Base-by-base conservation (phyloP, 2,113 vertebrate species). In the Lepus timidus region DNA sequence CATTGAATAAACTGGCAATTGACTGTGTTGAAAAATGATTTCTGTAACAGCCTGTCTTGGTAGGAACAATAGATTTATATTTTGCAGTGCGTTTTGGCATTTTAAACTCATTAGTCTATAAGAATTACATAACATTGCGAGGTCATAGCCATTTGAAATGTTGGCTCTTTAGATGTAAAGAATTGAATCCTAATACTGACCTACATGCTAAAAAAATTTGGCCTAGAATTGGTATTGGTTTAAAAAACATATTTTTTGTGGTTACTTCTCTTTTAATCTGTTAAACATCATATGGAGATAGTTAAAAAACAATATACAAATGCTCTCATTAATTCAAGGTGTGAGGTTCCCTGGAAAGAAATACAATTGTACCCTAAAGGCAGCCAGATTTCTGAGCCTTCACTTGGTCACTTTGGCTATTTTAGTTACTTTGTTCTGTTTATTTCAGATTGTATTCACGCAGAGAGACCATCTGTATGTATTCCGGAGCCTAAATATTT, bases 381-480 rank as follows among this genome's bases (percentile, higher is more conserved):
- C 93, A 83, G 55, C 61, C 91, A 90, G 86, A 86, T 97, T 97
- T 97, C 52, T 75, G 94, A 98, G 93, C 83, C 92, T 95, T 95
- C 90, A 97, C 94, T 97, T 88, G 91, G 85, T 81, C 5, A 70
- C 83, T 95, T 96, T 75, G 79, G 52, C 82, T 97, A 80, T 49
- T 97, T 98, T 97, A 96, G 91, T 88, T 97, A 68, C 94, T 94
- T 97, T 93, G 83, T 92, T 94, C 91, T 97, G 78, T 96, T 97
- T 96, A 95, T 97, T 97, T 97, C 95, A 97, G 95, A 97, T 93
- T 98, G 93, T 29, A 88, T 79, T 97, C 98, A 98, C 94, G 97
- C 98, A 98, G 97, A 96, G 97, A 97, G 95, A 95, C 97, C 97
- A 98, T 98, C 97, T 98, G 98, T 96, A 93, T 96, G 83, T 95